Evolutionary conservation across 2,797 vertebrate species (phyloP).

Genomic region (Ctenopoma multispine): DNA sequence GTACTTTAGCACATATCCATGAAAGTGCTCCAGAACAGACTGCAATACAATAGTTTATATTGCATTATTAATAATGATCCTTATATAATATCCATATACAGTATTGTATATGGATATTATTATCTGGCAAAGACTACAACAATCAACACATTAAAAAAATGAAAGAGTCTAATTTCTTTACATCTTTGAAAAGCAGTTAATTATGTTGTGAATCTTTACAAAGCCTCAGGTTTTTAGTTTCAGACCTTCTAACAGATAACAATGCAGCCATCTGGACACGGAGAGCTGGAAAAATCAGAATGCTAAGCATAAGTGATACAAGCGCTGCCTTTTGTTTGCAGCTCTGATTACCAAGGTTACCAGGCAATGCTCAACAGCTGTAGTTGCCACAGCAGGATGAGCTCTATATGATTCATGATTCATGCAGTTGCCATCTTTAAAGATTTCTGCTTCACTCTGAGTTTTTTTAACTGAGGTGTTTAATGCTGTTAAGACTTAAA

Average conservation of each 20-base stretch:
- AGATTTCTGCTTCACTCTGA: slow-evolving; percentile 34
- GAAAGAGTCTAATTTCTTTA: not conserved
- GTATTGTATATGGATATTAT: not conserved
- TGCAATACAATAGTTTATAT: not conserved
- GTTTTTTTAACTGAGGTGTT: slow-evolving; percentile 24
- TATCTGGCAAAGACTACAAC: not conserved
- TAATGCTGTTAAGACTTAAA: slow-evolving; percentile 24
- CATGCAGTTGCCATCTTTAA: slow-evolving; percentile 47
- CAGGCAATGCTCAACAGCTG: slow-evolving; percentile 69
- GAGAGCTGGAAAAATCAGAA: slow-evolving; percentile 67
- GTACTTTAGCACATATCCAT: slow-evolving; percentile 25
- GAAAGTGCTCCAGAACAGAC: slow-evolving; percentile 25
- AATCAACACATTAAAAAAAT: not conserved
- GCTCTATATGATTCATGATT: slow-evolving; percentile 67
- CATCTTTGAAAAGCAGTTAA: slow-evolving; percentile 1
- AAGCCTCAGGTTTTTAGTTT: slow-evolving; percentile 35
- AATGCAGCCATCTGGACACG: slow-evolving; percentile 78
- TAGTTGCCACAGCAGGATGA: slow-evolving; percentile 67
- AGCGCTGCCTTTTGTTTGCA: slow-evolving; percentile 74
- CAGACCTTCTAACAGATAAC: slow-evolving; percentile 60
- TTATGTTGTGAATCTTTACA: slow-evolving; percentile 29
- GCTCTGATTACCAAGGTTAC: slow-evolving; percentile 83
- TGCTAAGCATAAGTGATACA: slow-evolving; percentile 70
- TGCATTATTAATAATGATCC: no score
- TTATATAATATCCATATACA: no score